These are phyloP conservation scores for Zaprionus vittiger DNA, from an alignment of 1,140 invertebrate genomes.

Conservation along the genomic window DNA sequence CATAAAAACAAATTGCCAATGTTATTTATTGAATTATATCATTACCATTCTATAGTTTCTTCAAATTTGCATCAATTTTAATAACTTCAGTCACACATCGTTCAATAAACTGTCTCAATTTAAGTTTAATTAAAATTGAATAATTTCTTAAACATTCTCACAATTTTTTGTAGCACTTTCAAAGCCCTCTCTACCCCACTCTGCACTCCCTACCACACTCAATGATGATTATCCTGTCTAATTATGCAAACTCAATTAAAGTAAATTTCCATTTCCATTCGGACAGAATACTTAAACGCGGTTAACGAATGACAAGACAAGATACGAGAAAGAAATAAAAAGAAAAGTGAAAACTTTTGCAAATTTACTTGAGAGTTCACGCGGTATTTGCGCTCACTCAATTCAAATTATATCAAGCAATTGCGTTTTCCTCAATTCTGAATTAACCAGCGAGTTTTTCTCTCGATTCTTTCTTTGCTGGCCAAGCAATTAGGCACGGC, in stretches of 20 bases:
- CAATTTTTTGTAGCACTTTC: background rate
- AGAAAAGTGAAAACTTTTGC: slow-evolving; percentile 41
- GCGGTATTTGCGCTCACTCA: slow-evolving; percentile 60
- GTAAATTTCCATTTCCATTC: slow-evolving; percentile 64
- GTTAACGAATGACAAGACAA: slow-evolving; percentile 27
- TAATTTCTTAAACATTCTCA: background rate
- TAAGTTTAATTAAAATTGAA: background rate
- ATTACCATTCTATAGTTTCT: too few relatives aligned
- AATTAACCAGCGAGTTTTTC: slow-evolving; percentile 23
- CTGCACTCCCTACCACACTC: slow-evolving; percentile 1
- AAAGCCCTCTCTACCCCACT: background rate
- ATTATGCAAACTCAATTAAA: slow-evolving; percentile 80
- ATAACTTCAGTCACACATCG: too few relatives aligned
- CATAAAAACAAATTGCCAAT: too few relatives aligned
- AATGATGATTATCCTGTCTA: slow-evolving; percentile 68
- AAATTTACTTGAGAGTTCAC: slow-evolving; percentile 54
- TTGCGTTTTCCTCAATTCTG: slow-evolving; percentile 52
- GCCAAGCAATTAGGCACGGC: slow-evolving; percentile 58
- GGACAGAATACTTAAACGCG: slow-evolving; percentile 33
- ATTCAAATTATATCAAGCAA: slow-evolving; percentile 80
- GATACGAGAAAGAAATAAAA: background rate
- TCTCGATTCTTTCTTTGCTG: slow-evolving; percentile 13
- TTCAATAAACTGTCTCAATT: background rate
- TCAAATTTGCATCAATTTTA: too few relatives aligned
- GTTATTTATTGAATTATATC: too few relatives aligned